Conservation (phyloP, 2,113 vertebrate genomes). For the Phalacrocorax brasilianus region DNA sequence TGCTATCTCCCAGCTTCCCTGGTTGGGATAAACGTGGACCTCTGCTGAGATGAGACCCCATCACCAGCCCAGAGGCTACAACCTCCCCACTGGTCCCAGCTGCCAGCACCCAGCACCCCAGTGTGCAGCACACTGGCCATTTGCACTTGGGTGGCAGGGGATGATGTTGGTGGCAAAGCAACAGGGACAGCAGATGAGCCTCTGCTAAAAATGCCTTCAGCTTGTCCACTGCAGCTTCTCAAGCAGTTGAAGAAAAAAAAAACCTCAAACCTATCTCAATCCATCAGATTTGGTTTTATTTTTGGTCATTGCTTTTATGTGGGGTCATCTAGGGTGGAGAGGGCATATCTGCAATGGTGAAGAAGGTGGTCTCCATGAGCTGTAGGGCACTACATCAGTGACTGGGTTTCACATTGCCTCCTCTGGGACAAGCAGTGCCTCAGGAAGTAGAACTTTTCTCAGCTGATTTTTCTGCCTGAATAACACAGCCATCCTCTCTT, state of each 20-base stretch:
- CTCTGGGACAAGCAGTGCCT: not conserved
- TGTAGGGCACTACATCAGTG: not conserved
- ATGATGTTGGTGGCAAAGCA: not conserved
- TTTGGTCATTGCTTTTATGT: not conserved
- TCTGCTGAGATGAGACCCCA: not conserved
- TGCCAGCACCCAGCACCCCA: rapidly evolving
- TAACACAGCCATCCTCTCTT: not conserved
- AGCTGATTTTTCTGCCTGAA: not conserved
- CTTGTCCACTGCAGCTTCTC: not conserved
- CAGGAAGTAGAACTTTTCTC: not conserved
- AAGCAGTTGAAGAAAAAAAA: not conserved
- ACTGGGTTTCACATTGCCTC: not conserved
- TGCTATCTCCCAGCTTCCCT: not conserved
- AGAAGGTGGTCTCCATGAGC: not conserved
- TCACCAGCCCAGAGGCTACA: not conserved
- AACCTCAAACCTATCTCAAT: not conserved
- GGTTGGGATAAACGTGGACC: rapidly evolving
- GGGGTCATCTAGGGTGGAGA: not conserved
- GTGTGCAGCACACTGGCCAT: not conserved
- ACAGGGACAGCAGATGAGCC: not conserved
- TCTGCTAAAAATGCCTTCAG: not conserved
- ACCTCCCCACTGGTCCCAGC: rapidly evolving
- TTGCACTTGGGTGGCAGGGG: not conserved
- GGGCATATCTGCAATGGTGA: not conserved
- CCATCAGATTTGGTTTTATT: not conserved